Evolutionary conservation across 2,888 invertebrate genomes (phyloP).

Genomic region (Adelognathus sp.): DNA sequence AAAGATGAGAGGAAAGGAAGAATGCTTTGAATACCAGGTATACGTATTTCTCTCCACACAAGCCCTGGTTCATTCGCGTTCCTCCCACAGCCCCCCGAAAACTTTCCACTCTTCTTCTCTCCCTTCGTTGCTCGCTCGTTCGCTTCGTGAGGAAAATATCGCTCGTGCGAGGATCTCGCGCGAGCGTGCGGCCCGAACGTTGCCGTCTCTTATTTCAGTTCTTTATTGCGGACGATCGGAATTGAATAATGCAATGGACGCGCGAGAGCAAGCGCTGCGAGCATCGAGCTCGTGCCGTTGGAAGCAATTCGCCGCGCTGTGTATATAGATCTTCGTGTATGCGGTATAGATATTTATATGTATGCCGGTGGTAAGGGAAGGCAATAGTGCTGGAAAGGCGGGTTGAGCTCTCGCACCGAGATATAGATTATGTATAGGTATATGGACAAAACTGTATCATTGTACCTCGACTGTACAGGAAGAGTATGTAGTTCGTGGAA

Average conservation of each 20-base stretch:
- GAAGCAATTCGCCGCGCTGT: conserved; percentile 43
- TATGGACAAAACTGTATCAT: not conserved
- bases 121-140: conserved; percentile 16
- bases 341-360: conserved; percentile 11
- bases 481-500: conserved; percentile 4
- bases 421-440: conserved; percentile 21
- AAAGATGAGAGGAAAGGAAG: conserved; percentile 40
- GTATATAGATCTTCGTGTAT: not conserved
- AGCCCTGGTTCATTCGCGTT: conserved; percentile 37
- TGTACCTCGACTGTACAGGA: not conserved
- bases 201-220: conserved; percentile 69
- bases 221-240: conserved; percentile 75
- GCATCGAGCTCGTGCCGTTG: conserved; percentile 42
- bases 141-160: conserved; percentile 63
- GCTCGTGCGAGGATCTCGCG: conserved; percentile 55
- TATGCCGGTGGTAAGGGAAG: not conserved
- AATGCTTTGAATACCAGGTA: conserved; percentile 17
- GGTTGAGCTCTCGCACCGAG: not conserved
- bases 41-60: not conserved
- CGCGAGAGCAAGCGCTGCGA: conserved; percentile 28
- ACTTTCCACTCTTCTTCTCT: conserved; percentile 29
- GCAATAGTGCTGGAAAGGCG: not conserved
- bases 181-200: conserved; percentile 51
- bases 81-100: conserved; percentile 38
- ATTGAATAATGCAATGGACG: conserved; percentile 75